Conservation (phyloP, 2,797 vertebrate genomes). For the Hyperoplus lanceolatus region DNA sequence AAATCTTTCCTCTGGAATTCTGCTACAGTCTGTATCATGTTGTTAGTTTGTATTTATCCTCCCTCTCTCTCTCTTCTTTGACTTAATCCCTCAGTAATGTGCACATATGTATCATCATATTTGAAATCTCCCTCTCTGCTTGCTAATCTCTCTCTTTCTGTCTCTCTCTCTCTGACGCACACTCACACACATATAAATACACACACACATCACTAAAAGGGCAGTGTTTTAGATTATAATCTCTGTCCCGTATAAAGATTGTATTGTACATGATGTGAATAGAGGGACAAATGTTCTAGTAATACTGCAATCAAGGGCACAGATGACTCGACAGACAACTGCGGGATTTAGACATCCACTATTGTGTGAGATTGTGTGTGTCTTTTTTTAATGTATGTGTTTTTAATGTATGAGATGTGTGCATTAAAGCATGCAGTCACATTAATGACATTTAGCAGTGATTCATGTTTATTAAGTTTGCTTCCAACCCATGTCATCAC, state of each 20-base stretch:
- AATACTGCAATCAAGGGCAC: slow-evolving; percentile 31
- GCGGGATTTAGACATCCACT: slow-evolving; percentile 7
- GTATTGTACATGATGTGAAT: slow-evolving; percentile 5
- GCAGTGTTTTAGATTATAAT: slow-evolving; percentile 30
- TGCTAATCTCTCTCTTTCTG: background rate
- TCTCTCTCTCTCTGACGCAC: background rate
- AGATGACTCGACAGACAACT: slow-evolving; percentile 25
- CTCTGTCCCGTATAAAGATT: slow-evolving; percentile 21
- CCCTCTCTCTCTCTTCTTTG: background rate
- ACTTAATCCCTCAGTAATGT: background rate
- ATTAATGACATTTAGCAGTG: slow-evolving; percentile 38
- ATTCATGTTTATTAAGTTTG: slow-evolving; percentile 27
- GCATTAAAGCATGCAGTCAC: slow-evolving; percentile 38
- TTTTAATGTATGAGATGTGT: slow-evolving; percentile 24
- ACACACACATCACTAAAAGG: slow-evolving; percentile 3
- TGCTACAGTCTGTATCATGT: background rate
- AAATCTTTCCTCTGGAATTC: background rate
- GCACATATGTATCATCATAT: background rate
- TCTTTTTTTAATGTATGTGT: slow-evolving; percentile 18
- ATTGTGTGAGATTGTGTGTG: slow-evolving; percentile 15
- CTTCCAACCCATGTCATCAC: slow-evolving; percentile 24
- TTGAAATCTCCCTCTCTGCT: background rate
- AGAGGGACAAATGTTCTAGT: slow-evolving; percentile 9
- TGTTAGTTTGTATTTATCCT: background rate
- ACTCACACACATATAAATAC: slow-evolving; percentile 7